Base-by-base conservation (phyloP, 2,888 invertebrate genomes). In the Teinopalpus imperialis region DNA sequence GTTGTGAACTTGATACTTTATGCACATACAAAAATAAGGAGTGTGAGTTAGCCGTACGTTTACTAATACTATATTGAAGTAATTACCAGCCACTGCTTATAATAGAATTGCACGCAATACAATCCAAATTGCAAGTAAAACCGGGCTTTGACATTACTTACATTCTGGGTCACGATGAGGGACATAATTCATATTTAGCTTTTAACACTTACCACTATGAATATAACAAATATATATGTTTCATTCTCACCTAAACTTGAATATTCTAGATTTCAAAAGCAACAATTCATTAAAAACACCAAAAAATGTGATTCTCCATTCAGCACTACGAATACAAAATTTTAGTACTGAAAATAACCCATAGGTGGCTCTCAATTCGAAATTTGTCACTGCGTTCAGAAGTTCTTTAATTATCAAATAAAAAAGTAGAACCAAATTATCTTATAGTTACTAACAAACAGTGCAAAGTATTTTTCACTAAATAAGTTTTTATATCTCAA, bases 281-380 rank as follows among this genome's bases (percentile, higher is more conserved):
- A 77, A 75, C 66, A 64, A 78, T 69, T 89, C 85, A 89, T 88
- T 74, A 74, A 82, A 87, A 88, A 83, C 79, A 78, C 74, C 69
- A 76, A 75, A 82, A 88, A 86, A 81, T 82, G 87, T 86, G 81
- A 75, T 82, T 77, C 75, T 78, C 81, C 85, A 87, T 82, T 78
- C 85, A 81, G 76, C 79, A 85, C 87, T 85, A 88, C 86, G 85
- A 89, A 88, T 86, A 88, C 88, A 88, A 87, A 88, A 80, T 85
- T 80, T 78, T 81, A 78, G 78, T 83, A 85, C 83, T 83, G 59
- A 69, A 69, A 57, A 57, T 57, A 53, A 40, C 57, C 71, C 61
- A 59, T 49, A 76, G 81, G 66, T 69, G 70, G 81, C 78, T 70
- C 58, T 51, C 45, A 35, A 42, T 54, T 52, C 52, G 54, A 49